phyloP scores from a whole-genome alignment of 1,140 invertebrate genomes.

The Bombus confusus region DNA sequence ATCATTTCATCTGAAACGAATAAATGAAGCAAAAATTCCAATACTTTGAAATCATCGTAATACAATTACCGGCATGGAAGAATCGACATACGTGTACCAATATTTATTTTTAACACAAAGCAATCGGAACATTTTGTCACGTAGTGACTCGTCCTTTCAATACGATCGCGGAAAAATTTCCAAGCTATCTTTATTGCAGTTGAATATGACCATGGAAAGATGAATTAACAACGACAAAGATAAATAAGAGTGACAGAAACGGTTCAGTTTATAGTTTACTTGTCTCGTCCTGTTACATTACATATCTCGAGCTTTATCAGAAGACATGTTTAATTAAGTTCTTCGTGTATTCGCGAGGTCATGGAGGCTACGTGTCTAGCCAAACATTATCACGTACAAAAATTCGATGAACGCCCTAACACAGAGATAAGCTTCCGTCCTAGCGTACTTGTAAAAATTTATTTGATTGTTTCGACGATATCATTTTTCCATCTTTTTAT shows the following conservation, averaged over 20 bases:
- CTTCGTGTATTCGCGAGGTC: background rate
- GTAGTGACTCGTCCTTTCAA: background rate
- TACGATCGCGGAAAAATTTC: background rate
- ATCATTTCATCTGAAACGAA: too few relatives aligned
- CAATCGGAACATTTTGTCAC: background rate
- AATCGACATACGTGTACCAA: too few relatives aligned
- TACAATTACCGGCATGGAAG: too few relatives aligned
- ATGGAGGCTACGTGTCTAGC: background rate
- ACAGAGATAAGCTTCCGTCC: background rate
- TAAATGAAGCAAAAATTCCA: too few relatives aligned
- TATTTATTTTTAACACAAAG: too few relatives aligned
- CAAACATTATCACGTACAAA: background rate
- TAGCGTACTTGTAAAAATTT: too few relatives aligned
- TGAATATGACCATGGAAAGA: background rate
- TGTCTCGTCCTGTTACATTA: background rate
- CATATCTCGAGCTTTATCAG: background rate
- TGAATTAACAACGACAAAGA: background rate
- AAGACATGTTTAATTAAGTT: slow-evolving; percentile 6
- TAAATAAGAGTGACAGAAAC: background rate
- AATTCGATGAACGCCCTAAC: slow-evolving; percentile 1
- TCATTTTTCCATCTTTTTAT: too few relatives aligned
- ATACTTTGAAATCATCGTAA: too few relatives aligned
- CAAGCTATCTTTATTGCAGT: background rate
- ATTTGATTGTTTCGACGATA: background rate
- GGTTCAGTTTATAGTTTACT: background rate